Evolutionary conservation across 2,113 vertebrate species (phyloP), one percentile per base, ranked within the genome.

Genomic region (Pimephales promelas): DNA sequence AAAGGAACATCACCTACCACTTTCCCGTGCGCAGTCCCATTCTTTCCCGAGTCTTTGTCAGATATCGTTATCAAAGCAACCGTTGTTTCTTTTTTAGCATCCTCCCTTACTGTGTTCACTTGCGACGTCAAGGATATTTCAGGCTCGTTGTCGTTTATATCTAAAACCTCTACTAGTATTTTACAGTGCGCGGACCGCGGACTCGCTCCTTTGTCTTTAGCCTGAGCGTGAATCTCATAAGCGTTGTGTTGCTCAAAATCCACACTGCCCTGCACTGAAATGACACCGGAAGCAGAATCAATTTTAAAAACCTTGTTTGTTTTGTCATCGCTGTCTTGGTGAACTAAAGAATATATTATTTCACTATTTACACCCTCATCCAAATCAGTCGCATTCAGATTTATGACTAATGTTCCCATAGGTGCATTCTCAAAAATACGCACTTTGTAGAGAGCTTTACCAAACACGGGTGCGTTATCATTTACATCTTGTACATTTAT

Each of bases 61-160:
- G 85, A 92, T 57, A 96, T 90, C 54, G 92, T 95, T 31, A 97
- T 88, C 6, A 97, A 90, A 36, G 96, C 96, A 82, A 96, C 92
- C 2, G 94, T 94, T 1, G 96, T 96, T 68, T 95, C 96, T 57
- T 89, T 88, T 80, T 86, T 86, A 1, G 94, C 90, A 62, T 94
- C 93, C 88, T 97, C 95, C 0, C 92, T 93, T 18, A 97, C 79
- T 0, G 92, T 91, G 80, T 91, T 95, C 74, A 92, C 92, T 3
- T 97, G 89, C 20, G 95, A 95, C 1, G 95, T 92, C 73, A 97
- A 20, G 0, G 90, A 92, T 86, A 97, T 94, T 77, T 97, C 94
- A 0, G 96, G 96, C 9, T 92, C 90, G 10, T 98, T 96, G 76
- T 97, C 96, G 81, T 97, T 98, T 45, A 96, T 90, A 83, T 97